phyloP scores from a whole-genome alignment of 2,888 invertebrate genomes.

The Caenorhabditis doughertyi region DNA sequence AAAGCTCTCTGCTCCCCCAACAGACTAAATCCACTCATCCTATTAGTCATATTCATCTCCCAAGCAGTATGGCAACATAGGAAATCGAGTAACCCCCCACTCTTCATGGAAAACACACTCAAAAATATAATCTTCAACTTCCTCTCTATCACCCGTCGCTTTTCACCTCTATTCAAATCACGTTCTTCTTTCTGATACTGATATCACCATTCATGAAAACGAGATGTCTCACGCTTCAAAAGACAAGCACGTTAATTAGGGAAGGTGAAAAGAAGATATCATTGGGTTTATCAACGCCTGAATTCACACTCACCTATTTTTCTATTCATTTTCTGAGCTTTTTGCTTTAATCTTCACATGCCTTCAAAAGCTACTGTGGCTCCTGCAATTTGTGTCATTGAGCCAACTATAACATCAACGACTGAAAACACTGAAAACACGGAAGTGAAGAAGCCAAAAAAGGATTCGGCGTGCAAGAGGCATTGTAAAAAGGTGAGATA shows the following conservation, averaged over 20 bases:
- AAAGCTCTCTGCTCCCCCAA: background rate
- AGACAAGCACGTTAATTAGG: slow-evolving; percentile 19
- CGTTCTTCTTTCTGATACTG: background rate
- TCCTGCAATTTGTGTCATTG: slow-evolving; percentile 14
- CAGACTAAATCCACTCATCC: background rate
- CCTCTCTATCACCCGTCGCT: background rate
- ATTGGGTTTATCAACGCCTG: slow-evolving; percentile 18
- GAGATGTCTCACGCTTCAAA: slow-evolving; percentile 25
- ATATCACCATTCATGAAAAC: slow-evolving; percentile 26
- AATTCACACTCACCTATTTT: slow-evolving; percentile 35
- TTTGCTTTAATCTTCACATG: slow-evolving; percentile 1
- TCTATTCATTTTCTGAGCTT: slow-evolving; percentile 11
- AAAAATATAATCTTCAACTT: background rate
- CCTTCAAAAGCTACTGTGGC: slow-evolving; percentile 10
- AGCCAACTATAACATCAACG: slow-evolving; percentile 19
- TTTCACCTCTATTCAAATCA: background rate
- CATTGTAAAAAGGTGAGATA: background rate
- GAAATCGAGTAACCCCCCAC: background rate
- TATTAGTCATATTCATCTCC: too few species aligned
- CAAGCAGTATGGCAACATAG: background rate
- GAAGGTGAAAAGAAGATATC: slow-evolving; percentile 14
- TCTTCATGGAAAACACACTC: background rate
- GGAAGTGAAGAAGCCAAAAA: background rate
- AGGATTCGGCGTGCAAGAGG: background rate
- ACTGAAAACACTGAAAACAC: background rate